Base-by-base conservation (phyloP, 2,797 vertebrate species). In the Dendrocincla fuliginosa region DNA sequence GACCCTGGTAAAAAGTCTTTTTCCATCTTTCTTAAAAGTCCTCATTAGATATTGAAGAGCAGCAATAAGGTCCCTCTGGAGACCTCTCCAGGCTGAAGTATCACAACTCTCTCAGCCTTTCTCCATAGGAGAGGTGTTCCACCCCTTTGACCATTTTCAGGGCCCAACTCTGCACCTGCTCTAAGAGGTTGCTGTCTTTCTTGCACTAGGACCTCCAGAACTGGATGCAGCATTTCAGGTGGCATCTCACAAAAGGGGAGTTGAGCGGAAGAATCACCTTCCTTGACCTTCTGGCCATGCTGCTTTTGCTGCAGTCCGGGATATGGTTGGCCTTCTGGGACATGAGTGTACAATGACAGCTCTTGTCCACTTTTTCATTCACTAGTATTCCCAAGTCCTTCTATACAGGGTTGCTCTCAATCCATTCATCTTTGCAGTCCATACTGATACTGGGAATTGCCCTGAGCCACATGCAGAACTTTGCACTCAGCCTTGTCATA, bases 261-360 rank as follows among this genome's bases (percentile, higher is more conserved):
- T 0, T 50, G 13, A 44, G 20, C 4, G 16, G 6, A 2, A 16
- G 4, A 73, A 91, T 35, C 30, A 35, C 19, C 8, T 86, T 18
- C 11, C 25, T 52, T 1, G 3, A 15, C 14, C 33, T 73, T 9
- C 50, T 73, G 69, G 10, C 11, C 39, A 30, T 0, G 0, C 19
- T n/a, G 11, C 14, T 83, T 39, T 67, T 55, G 24, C 24, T 80
- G 50, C 32, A 80, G 37, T 9, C 30, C 24, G 47, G 41, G 11
- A 4, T n/a, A 13, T 0, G 0, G 2, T 33, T 77, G 25, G 25
- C 23, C 13, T 49, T 81, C 55, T 69, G 50, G 37, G 11, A 11
- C 33, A 11, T 4, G 0, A 89, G 6, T 0, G 0, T 18, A 42
- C 10, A 5, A 6, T 65, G 15, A 8, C 2, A 1, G 4, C 2